phyloP scores from a whole-genome alignment of 2,797 vertebrate genomes.

The Gymnocypris eckloni region DNA sequence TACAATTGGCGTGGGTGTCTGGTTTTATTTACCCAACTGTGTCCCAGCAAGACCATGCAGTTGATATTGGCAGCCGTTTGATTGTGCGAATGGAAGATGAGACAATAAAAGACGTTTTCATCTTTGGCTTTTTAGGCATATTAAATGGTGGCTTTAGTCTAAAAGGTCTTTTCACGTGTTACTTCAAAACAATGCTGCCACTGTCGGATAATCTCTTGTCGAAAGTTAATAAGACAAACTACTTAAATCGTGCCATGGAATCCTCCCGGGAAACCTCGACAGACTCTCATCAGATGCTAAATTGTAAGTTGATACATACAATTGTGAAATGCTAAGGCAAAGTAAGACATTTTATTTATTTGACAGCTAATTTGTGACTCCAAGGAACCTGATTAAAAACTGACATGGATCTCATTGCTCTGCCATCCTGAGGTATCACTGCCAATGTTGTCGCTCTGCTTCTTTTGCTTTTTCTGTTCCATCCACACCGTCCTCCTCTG shows the following conservation, averaged over 20 bases:
- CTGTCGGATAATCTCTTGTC: conserved; percentile 22
- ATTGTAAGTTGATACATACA: conserved; percentile 28
- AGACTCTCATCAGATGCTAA: conserved; percentile 20
- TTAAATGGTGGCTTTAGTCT: neutral
- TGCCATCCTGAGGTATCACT: conserved; percentile 54
- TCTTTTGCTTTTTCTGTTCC: conserved; percentile 23
- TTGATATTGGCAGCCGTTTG: conserved; percentile 30
- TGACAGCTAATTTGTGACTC: conserved; percentile 55
- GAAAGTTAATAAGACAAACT: conserved; percentile 30
- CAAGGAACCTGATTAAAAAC: conserved; percentile 57
- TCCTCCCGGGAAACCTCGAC: conserved; percentile 5
- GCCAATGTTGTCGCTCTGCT: conserved; percentile 28
- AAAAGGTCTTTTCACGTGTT: conserved; percentile 1
- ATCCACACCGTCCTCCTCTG: conserved; percentile 9
- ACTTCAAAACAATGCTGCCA: conserved; percentile 24
- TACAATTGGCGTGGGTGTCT: conserved; percentile 33
- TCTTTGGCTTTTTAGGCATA: neutral
- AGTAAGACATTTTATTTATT: conserved; percentile 37
- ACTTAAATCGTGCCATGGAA: conserved; percentile 16
- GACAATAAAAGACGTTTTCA: neutral
- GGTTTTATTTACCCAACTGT: conserved; percentile 42
- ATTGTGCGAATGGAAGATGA: neutral
- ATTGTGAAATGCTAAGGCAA: conserved; percentile 9
- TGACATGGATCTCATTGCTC: conserved; percentile 56
- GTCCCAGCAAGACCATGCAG: neutral